These are phyloP conservation scores for Ibycter americanus DNA, from an alignment of 2,797 vertebrate genomes.

Conservation along the genomic window DNA sequence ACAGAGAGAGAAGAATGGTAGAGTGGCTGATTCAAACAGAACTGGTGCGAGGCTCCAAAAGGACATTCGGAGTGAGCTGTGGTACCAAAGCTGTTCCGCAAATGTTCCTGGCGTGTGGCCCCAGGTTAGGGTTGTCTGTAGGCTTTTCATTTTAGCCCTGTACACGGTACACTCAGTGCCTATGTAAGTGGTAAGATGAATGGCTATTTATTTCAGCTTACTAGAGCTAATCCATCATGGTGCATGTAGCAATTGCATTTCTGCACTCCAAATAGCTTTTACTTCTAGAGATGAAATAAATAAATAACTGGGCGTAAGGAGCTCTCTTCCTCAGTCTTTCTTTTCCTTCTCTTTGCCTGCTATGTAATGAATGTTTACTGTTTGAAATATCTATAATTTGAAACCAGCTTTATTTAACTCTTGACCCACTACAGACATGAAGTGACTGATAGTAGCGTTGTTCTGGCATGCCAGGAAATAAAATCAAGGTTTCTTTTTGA, in stretches of 20 bases:
- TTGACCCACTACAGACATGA: constrained; percentile 36
- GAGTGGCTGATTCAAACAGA: neutral
- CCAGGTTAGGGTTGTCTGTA: neutral
- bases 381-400: constrained; percentile 63
- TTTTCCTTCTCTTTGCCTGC: neutral
- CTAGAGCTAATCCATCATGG: constrained; percentile 69
- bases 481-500: constrained; percentile 48
- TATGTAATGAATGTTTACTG: constrained; percentile 52
- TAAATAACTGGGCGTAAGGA: constrained; percentile 61
- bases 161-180: neutral
- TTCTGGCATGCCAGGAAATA: constrained; percentile 20
- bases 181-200: constrained; percentile 54
- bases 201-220: constrained; percentile 66
- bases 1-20: neutral
- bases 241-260: constrained; percentile 59
- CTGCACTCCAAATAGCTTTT: constrained; percentile 38
- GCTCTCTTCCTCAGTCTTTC: constrained; percentile 31
- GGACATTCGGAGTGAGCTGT: neutral
- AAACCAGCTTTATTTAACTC: constrained; percentile 67
- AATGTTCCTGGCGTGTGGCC: neutral
- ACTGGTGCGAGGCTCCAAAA: neutral
- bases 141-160: neutral
- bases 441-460: constrained; percentile 30
- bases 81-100: neutral
- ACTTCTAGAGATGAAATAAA: constrained; percentile 69